Evolutionary conservation across 2,888 invertebrate genomes (phyloP).

Genomic region (Cenopis cana): DNA sequence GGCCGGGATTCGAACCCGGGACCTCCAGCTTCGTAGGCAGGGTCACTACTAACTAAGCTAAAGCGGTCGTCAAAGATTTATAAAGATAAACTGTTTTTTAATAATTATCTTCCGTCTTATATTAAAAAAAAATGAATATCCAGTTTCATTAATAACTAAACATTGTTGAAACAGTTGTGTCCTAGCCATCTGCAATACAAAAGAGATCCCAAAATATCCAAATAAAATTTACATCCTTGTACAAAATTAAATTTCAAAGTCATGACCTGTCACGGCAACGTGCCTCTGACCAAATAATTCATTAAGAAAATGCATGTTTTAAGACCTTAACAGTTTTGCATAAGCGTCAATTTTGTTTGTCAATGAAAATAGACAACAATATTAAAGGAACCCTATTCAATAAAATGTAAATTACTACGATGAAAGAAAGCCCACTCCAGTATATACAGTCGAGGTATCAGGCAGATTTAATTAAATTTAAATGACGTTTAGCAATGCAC

Average conservation of each 20-base stretch:
- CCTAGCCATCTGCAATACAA: slow-evolving; percentile 1
- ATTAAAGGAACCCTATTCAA: neutral
- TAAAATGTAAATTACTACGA: slow-evolving; percentile 28
- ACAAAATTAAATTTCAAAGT: slow-evolving; percentile 27
- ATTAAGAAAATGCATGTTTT: neutral
- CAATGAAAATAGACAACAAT: too few species aligned
- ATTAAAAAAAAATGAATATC: too few species aligned
- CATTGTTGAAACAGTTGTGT: neutral
- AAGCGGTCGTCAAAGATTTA: too few species aligned
- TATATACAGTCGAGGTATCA: slow-evolving; percentile 4
- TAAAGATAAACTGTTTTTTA: too few species aligned
- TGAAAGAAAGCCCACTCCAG: slow-evolving; percentile 3
- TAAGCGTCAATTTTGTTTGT: slow-evolving; percentile 5
- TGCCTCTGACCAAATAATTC: neutral
- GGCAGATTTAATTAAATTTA: slow-evolving; percentile 37
- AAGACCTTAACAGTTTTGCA: neutral
- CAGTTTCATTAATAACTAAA: neutral
- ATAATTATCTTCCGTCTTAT: too few species aligned
- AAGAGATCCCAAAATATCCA: neutral
- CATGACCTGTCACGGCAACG: slow-evolving; percentile 30
- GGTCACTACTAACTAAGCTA: too few species aligned
- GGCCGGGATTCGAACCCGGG: too few species aligned
- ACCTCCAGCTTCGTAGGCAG: too few species aligned
- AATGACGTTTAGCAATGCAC: slow-evolving; percentile 69
- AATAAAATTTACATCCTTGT: slow-evolving; percentile 21